Evolutionary conservation across 2,113 vertebrate species (phyloP), one percentile per base, ranked within the genome.

Genomic region (Ictalurus punctatus): DNA sequence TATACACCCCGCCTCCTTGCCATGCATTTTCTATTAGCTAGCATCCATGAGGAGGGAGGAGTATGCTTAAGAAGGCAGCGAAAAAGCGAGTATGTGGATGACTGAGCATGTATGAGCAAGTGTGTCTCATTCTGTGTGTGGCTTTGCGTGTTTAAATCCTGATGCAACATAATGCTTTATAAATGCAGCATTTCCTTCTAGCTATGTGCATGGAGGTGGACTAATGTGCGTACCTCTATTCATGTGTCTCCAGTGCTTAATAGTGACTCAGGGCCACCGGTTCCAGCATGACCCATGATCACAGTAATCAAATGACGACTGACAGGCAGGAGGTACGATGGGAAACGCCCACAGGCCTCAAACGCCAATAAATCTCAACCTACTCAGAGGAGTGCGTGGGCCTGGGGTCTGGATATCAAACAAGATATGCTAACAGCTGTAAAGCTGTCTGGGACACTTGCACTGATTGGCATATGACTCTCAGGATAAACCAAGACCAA

Each of bases 351-450:
- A 83, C 69, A 61, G 91, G 92, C 91, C 81, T 83, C 76, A 81
- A 76, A 82, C 84, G 48, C 40, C 85, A 83, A 92, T 92, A 93
- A 93, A 92, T 92, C 86, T 88, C 85, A 65, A 87, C 65, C 85
- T 92, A 76, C 84, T 84, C 86, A 58, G 59, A 80, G 73, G 81
- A 67, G 65, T 52, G 82, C 19, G 30, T 54, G 87, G 85, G 65
- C 52, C 8, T n/a, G 67, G 71, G 84, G 78, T 63, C 83, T 89
- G 86, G 69, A 88, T 85, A 85, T 92, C 91, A 92, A 93, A 92
- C 87, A 88, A 90, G 91, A 92, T 92, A 91, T 90, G 84, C 76
- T 88, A 88, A 91, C 90, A 92, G 90, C 91, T 93, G 89, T 89
- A 91, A 89, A 90, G 85, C 81, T 86, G 89, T 90, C 87, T 37